phyloP scores from a whole-genome alignment of 2,797 vertebrate genomes.

The Carcharodon carcharias region DNA sequence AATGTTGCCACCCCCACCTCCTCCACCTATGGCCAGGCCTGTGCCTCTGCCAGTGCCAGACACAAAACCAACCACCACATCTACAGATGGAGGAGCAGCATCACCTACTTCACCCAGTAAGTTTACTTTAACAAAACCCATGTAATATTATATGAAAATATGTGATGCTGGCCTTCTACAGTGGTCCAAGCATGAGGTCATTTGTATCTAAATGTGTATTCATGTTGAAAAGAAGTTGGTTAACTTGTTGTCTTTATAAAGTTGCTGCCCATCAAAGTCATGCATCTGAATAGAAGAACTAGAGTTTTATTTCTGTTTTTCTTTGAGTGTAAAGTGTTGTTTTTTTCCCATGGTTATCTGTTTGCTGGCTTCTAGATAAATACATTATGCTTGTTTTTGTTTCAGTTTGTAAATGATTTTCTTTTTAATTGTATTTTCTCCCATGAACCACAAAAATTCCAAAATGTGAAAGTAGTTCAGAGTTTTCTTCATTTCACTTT shows the following conservation, averaged over 20 bases:
- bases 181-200: conserved; percentile 19
- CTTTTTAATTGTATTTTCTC: not conserved
- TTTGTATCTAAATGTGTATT: not conserved
- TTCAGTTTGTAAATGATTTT: not conserved
- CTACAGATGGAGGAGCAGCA: conserved; percentile 82
- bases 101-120: conserved; percentile 95
- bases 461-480: not conserved
- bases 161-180: not conserved
- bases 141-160: conserved; percentile 13
- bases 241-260: not conserved
- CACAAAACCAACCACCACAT: conserved; percentile 90
- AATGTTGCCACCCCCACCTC: conserved; percentile 94
- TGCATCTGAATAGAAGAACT: not conserved
- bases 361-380: conserved; percentile 18
- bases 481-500: not conserved
- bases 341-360: not conserved
- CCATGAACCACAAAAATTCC: not conserved
- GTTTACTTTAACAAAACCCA: conserved; percentile 50
- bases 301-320: not conserved
- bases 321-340: not conserved
- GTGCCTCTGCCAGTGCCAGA: conserved; percentile 92
- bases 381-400: not conserved
- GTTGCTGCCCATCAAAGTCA: not conserved
- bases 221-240: not conserved
- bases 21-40: conserved; percentile 93